Evolutionary conservation across 2,888 invertebrate genomes (phyloP), one percentile per base, ranked within the genome.

Genomic region (Drosophila infuscata): DNA sequence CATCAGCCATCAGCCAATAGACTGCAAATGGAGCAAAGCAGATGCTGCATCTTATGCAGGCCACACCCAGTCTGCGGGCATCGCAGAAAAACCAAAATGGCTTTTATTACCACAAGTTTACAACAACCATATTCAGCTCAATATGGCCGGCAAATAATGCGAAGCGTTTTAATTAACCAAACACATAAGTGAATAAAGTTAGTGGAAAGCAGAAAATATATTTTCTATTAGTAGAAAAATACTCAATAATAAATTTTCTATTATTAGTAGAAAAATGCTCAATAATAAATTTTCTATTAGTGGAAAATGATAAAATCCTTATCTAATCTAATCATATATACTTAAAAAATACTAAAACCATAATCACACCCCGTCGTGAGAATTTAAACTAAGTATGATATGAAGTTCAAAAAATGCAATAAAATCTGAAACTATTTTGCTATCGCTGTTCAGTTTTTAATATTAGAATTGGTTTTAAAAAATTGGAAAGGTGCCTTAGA

Each of bases 1-100:
- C 82, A 71, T 52, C 85, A 86, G 75, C 87, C 87, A 87, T 52
- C 85, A 86, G 75, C 87, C 87, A 87, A 87, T 87, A 89, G 90
- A 90, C 90, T 86, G 85, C 85, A 85, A 87, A 87, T 87, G 88
- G 89, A 90, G 90, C 90, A 87, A 75, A 81, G 86, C 82, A 88
- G 90, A 89, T 87, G 90, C 85, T 75, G 85, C 85, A 76, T 83
- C 80, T 82, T 61, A 51, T 66, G 58, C 70, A 78, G 80, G 89
- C 87, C 87, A 87, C 87, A 89, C 87, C 87, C 90, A 90, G 79
- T 57, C 84, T 57, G 59, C 60, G 73, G 62, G 66, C 75, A 56
- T 25, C 61, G 72, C 71, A 64, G 38, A 83, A 82, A 79, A 82
- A 87, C 72, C 89, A 87, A 87, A 87, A 87, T 87, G 87, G 87